Evolutionary conservation across 1,140 invertebrate species (phyloP).

Genomic region (Camponotus floridanus): DNA sequence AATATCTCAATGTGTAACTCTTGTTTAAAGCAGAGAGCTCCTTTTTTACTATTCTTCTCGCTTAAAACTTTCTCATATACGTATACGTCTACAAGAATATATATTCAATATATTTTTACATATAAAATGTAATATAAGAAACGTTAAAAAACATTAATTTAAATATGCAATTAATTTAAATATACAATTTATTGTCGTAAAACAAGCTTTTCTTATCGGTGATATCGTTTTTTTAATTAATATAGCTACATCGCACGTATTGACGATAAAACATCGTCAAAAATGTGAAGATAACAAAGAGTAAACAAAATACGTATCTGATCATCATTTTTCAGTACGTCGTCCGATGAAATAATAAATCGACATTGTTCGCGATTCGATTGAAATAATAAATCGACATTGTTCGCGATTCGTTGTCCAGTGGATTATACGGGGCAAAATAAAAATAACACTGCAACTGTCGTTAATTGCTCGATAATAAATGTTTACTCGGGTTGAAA

Average conservation of each 20-base stretch:
- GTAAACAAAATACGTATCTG: conserved; percentile 1
- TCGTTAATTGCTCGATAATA: conserved; percentile 50
- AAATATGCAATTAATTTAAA: neutral
- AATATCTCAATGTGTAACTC: neutral
- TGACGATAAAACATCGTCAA: neutral
- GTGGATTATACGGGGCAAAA: neutral
- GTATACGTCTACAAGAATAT: neutral
- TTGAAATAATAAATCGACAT: conserved; percentile 16
- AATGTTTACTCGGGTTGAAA: conserved; percentile 30
- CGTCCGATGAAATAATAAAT: conserved; percentile 25
- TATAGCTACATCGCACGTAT: neutral
- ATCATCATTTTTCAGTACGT: neutral
- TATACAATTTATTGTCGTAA: neutral
- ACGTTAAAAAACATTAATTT: neutral
- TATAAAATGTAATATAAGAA: neutral
- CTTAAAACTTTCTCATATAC: neutral
- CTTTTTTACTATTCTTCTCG: neutral
- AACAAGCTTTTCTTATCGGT: neutral
- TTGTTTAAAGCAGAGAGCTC: neutral
- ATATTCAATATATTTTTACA: neutral
- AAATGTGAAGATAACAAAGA: neutral
- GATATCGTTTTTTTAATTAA: neutral
- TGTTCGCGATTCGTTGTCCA: neutral
- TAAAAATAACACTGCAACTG: conserved; percentile 33
- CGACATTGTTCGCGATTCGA: neutral